Percentiles rank a stretch among this genome's conserved stretches.
phyloP scores from a whole-genome alignment of 1,140 invertebrate genomes.

The Euborellia annulipes region DNA sequence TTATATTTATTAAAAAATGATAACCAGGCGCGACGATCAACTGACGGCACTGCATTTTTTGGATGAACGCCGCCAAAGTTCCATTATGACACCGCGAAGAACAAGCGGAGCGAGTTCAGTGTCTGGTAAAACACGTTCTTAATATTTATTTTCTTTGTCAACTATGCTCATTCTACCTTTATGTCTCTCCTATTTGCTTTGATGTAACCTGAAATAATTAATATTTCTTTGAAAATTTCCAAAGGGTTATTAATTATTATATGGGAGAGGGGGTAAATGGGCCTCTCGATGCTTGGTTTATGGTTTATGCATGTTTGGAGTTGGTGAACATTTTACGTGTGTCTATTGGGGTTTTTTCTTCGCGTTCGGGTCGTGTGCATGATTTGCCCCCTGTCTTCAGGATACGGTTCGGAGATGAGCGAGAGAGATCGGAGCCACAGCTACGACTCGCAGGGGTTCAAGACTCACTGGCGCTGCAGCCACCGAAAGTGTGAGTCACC shows the following conservation, averaged over 20 bases:
- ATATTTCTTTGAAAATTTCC: no score
- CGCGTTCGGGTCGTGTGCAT: background rate
- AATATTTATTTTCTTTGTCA: no score
- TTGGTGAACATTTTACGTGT: no score
- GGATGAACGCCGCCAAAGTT: constrained; percentile 28
- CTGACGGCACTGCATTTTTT: constrained; percentile 25
- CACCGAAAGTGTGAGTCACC: constrained; percentile 37
- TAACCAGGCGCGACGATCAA: constrained; percentile 18
- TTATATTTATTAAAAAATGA: no score
- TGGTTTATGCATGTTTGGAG: no score
- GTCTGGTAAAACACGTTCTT: no score
- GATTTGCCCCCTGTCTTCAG: constrained; percentile 21
- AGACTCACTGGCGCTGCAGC: constrained; percentile 38
- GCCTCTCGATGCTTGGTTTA: no score
- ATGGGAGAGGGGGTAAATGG: no score
- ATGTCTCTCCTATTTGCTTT: no score
- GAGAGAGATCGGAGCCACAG: constrained; percentile 41
- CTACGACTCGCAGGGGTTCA: constrained; percentile 27
- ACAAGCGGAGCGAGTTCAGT: constrained; percentile 51
- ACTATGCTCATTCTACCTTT: no score
- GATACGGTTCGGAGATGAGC: constrained; percentile 58
- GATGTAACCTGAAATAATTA: no score
- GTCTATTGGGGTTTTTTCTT: background rate
- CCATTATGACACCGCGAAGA: constrained; percentile 31
- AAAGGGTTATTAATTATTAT: no score